Conservation (phyloP, 2,888 invertebrate genomes). For the Bruchidius siliquastri region DNA sequence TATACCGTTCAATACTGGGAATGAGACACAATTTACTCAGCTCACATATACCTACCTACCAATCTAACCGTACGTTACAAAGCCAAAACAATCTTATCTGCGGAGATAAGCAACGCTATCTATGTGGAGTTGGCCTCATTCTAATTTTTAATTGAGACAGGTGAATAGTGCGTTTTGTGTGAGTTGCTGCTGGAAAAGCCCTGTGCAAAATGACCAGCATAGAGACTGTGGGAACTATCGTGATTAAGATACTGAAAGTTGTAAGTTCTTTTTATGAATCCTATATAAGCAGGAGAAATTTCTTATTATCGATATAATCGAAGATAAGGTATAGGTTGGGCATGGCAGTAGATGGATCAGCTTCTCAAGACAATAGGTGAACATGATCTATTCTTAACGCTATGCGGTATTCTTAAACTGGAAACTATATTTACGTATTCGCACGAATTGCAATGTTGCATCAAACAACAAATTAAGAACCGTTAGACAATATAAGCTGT, state of each 20-base stretch:
- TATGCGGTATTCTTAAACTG: too few species aligned
- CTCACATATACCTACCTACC: background rate
- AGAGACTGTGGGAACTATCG: conserved; percentile 74
- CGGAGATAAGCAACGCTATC: background rate
- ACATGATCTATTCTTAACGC: too few species aligned
- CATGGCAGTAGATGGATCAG: background rate
- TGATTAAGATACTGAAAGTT: conserved; percentile 77
- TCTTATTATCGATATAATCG: background rate
- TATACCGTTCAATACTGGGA: background rate
- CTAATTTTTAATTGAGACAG: background rate
- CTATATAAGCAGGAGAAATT: background rate
- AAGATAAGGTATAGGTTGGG: background rate
- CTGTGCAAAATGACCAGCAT: conserved; percentile 67
- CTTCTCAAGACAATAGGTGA: background rate
- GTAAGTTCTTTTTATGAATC: conserved; percentile 56
- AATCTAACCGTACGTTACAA: background rate
- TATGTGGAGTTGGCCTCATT: background rate
- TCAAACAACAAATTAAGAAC: background rate
- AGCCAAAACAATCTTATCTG: background rate
- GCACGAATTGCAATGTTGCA: background rate
- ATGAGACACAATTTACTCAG: background rate
- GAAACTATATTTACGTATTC: background rate
- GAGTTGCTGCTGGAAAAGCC: background rate
- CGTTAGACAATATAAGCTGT: background rate
- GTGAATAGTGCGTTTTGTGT: background rate